Evolutionary conservation across 1,140 invertebrate species (phyloP).

Genomic region (Trachymyrmex cornetzi): DNA sequence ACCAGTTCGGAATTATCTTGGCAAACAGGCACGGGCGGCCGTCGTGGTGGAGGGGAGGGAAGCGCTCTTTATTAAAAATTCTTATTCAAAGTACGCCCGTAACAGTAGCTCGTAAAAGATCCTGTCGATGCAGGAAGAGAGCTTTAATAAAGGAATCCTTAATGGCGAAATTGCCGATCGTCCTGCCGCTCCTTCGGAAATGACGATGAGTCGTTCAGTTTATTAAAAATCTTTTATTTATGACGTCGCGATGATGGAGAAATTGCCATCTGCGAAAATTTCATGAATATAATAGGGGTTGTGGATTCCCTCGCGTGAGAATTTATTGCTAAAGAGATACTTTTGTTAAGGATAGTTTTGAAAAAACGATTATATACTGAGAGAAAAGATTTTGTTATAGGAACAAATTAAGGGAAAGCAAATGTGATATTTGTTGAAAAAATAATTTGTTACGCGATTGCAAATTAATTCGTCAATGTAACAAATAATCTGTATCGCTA

Average conservation of each 20-base stretch:
- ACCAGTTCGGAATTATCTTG: conserved; percentile 50
- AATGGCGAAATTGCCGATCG: conserved; percentile 56
- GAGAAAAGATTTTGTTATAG: too few species aligned
- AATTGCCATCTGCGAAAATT: conserved; percentile 31
- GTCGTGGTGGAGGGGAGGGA: background rate
- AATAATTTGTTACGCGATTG: too few species aligned
- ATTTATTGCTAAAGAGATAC: background rate
- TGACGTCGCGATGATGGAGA: background rate
- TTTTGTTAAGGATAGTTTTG: background rate
- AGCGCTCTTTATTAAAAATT: conserved; percentile 65
- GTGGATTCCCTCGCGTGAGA: background rate
- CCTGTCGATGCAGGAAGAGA: conserved; percentile 34
- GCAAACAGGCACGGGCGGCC: background rate
- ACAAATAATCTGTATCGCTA: too few species aligned
- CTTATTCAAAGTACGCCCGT: conserved; percentile 60
- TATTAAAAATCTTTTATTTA: conserved; percentile 64
- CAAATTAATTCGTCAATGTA: too few species aligned
- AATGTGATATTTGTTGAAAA: too few species aligned
- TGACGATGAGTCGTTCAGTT: conserved; percentile 10
- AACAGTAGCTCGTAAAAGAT: conserved; percentile 56
- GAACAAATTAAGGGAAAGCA: too few species aligned
- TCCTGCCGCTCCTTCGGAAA: conserved; percentile 8
- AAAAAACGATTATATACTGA: background rate
- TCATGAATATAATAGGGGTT: background rate
- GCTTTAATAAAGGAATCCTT: conserved; percentile 66